Evolutionary conservation across 2,888 invertebrate genomes (phyloP).

Genomic region (Gymnoscelis rufifasciata): DNA sequence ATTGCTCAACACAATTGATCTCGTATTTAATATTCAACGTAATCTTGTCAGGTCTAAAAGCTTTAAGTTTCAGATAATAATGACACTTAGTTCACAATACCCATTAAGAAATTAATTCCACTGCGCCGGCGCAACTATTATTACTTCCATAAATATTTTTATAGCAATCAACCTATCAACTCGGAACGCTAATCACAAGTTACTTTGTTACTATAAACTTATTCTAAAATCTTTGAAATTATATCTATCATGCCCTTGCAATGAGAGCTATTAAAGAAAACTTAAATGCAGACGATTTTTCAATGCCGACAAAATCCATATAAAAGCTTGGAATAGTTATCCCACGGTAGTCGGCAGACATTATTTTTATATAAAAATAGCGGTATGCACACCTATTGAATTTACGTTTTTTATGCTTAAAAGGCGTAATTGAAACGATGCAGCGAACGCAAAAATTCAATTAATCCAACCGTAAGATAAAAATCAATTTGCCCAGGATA

Average conservation of each 20-base stretch:
- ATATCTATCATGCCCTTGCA: slow-evolving; percentile 49
- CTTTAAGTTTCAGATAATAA: slow-evolving; percentile 15
- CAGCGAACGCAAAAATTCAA: slow-evolving; percentile 21
- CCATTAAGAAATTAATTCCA: slow-evolving; percentile 42
- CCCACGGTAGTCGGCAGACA: slow-evolving; percentile 5
- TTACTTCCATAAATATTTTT: slow-evolving; percentile 65
- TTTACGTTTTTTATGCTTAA: slow-evolving; percentile 4
- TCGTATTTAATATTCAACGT: background rate
- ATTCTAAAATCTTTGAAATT: slow-evolving; percentile 54
- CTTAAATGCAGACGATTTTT: slow-evolving; percentile 21
- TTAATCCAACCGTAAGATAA: slow-evolving; percentile 24
- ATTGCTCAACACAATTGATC: background rate
- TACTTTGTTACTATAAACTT: slow-evolving; percentile 48
- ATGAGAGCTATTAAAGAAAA: slow-evolving; percentile 22
- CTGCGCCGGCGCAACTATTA: slow-evolving; percentile 32
- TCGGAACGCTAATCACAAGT: slow-evolving; percentile 52
- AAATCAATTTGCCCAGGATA: slow-evolving; percentile 20
- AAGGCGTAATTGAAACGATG: slow-evolving; percentile 15
- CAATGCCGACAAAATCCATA: slow-evolving; percentile 20
- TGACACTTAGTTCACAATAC: slow-evolving; percentile 28
- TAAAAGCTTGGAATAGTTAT: slow-evolving; percentile 13
- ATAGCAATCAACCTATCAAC: slow-evolving; percentile 66
- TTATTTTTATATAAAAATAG: slow-evolving; percentile 3
- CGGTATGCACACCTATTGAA: background rate
- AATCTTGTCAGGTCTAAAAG: slow-evolving; percentile 5